Evolutionary conservation across 1,140 invertebrate species (phyloP).

Genomic region (Eubasilissa regina): DNA sequence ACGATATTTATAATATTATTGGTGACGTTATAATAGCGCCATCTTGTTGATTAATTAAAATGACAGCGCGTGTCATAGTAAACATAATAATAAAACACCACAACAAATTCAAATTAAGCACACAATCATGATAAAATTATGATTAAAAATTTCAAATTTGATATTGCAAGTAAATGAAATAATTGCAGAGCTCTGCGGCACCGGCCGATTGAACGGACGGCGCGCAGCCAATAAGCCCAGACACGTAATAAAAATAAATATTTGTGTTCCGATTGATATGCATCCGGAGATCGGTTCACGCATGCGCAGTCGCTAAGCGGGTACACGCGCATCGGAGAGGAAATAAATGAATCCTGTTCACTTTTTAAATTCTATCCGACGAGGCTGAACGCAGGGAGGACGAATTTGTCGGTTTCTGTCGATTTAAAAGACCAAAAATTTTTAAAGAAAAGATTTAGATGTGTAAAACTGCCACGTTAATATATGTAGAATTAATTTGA

Average conservation of each 20-base stretch:
- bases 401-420: no score
- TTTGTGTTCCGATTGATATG: constrained; percentile 43
- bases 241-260: constrained; percentile 52
- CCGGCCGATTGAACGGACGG: constrained; percentile 22
- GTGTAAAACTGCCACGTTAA: no score
- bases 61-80: no score
- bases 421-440: no score
- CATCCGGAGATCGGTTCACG: constrained; percentile 29
- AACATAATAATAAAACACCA: no score
- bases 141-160: no score
- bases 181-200: background rate
- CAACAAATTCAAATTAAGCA: no score
- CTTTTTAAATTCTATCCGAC: background rate
- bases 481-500: background rate
- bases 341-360: background rate
- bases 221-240: constrained; percentile 38
- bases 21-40: no score
- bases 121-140: no score
- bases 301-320: background rate
- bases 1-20: no score
- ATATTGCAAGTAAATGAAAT: background rate
- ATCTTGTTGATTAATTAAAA: no score
- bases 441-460: no score
- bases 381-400: background rate
- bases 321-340: background rate